Base-by-base conservation (phyloP, 2,113 vertebrate species). In the Peromyscus polionotus region DNA sequence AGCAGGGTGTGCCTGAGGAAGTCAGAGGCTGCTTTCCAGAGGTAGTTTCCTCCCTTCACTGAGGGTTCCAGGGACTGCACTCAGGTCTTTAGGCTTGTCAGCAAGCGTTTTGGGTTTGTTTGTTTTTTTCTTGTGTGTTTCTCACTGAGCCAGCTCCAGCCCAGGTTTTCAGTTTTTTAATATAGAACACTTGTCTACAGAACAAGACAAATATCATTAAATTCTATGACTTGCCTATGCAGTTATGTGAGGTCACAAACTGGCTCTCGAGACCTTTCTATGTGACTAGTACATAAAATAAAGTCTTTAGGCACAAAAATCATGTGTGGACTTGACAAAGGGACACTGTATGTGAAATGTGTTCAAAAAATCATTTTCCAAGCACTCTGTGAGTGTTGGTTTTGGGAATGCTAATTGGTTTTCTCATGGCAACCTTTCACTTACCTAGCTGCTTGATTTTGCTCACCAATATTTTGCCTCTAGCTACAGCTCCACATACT, bases 161-260 rank as follows among this genome's bases (percentile, higher is more conserved):
- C 28, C 31, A 68, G 5, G 42, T 96, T 88, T 45, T 81, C 72
- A 33, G 6, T 92, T 94, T 87, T 93, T 88, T 51, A 95, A 87
- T 79, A 36, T 8, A 73, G 54, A 93, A 68, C 5, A 31, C 72
- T 84, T 94, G 67, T 80, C 19, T 84, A 57, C 2, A 79, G 14
- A 63, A 1, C 63, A 86, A 94, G 73, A 81, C 63, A 97, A 88
- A 79, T 75, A 70, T 51, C 51, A 95, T 51, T 88, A 85, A 88
- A 63, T 59, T 81, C 48, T 67, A 39, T 20, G 63, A 68, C 85
- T 72, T 45, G 42, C 28, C 14, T 65, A 39, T 79, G 28, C 26
- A 45, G 13, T 84, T 45, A 93, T 31, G 22, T 51, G 79, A 80
- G 79, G 51, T 87, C 33, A 81, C 63, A 92, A 72, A 57, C 13